Evolutionary conservation across 2,797 vertebrate genomes (phyloP), one percentile per base, ranked within the genome.

Genomic region (Tiaroga cobitis): DNA sequence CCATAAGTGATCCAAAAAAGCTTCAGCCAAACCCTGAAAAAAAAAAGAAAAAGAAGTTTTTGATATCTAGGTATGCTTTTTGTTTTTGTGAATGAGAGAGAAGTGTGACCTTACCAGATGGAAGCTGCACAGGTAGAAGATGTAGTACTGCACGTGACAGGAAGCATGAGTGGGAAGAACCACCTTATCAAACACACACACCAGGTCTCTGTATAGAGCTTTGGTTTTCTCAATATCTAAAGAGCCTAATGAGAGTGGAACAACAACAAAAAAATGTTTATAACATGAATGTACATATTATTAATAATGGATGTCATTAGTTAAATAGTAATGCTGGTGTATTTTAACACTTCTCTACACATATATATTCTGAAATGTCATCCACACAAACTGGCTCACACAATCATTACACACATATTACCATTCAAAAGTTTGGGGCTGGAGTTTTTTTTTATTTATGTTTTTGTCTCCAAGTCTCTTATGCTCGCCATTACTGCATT

Each of bases 81-180:
- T 37, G 54, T 15, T 34, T 59, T 9, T 51, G 49, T 29, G 29
- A 29, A 34, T 46, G 77, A 37, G 29, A 39, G 8, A 54, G 21
- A 34, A 46, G 18, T 41, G 3, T 4, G 2, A 72, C 96, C 97
- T 94, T 86, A 99, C 98, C 97, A 97, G 84, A 91, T 94, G 97
- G 93, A 99, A 98, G 93, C 98, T 99, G 91, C 96, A 98, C 86
- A 99, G 95, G 92, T 98, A 98, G 88, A 99, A 99, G 88, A 99
- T 93, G 75, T 92, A 92, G 91, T 95, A 99, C 88, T 99, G 98
- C 37, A 98, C 95, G 0, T 99, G 98, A 89, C 94, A 96, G 4
- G 95, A 99, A 56, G 96, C 97, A 0, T 99, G 97, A 0, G 98
- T 99, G 15, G 97, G 97, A 86, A 99, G 94, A 49, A 99, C 95